Conservation (phyloP, 2,888 invertebrate species). For the Thalpophila matura region DNA sequence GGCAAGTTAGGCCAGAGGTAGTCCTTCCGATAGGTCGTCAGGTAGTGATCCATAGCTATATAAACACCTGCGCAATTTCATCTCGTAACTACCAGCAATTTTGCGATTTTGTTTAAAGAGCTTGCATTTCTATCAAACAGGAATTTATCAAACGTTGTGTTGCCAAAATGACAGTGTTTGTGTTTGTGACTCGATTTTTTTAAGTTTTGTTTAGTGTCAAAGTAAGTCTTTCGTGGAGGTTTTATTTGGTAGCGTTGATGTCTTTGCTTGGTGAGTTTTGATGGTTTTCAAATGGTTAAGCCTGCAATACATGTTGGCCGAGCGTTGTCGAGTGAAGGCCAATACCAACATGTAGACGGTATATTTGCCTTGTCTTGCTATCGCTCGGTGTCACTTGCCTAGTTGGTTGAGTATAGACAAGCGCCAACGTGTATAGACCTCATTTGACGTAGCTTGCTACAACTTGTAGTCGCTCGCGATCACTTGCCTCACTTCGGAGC, state of each 20-base stretch:
- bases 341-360: too few relatives aligned
- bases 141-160: constrained; percentile 26
- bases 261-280: not conserved
- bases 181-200: constrained; percentile 37
- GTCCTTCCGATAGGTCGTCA: constrained; percentile 92
- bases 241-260: not conserved
- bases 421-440: too few relatives aligned
- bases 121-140: constrained; percentile 23
- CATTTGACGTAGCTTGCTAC: too few relatives aligned
- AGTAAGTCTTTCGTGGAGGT: not conserved
- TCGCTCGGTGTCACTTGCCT: too few relatives aligned
- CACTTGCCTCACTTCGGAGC: too few relatives aligned
- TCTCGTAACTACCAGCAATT: constrained; percentile 60
- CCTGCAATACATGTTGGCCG: too few relatives aligned
- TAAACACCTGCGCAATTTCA: constrained; percentile 31
- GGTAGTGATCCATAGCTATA: constrained; percentile 90
- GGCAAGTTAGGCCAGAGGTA: constrained; percentile 91
- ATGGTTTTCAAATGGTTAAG: too few relatives aligned
- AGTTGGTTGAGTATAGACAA: too few relatives aligned
- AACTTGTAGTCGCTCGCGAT: too few relatives aligned
- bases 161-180: constrained; percentile 35
- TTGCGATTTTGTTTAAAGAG: constrained; percentile 44
- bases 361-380: too few relatives aligned
- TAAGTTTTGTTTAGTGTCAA: not conserved
- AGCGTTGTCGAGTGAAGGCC: too few relatives aligned